Conservation (phyloP, 2,797 vertebrate species). For the Anguilla pacifica region DNA sequence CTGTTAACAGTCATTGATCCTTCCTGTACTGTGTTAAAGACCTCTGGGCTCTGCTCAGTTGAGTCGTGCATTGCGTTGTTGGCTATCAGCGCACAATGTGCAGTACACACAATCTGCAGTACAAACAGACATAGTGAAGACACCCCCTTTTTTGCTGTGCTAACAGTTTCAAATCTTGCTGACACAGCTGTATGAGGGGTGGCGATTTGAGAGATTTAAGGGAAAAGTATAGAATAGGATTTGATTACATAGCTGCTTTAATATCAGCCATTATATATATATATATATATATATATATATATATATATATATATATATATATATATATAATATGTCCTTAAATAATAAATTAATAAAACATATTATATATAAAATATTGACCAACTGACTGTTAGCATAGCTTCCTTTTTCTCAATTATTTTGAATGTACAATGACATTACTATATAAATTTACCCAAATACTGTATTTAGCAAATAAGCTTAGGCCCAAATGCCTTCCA, state of each 20-base stretch:
- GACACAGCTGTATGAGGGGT: not conserved
- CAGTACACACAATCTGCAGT: slow-evolving; percentile 21
- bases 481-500: not conserved
- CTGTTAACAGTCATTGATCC: slow-evolving; percentile 13
- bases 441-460: not conserved
- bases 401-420: not conserved
- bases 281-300: too few relatives aligned
- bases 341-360: not conserved
- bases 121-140: slow-evolving; percentile 13
- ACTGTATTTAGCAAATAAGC: not conserved
- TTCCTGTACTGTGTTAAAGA: not conserved
- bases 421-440: not conserved
- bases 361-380: not conserved
- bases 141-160: slow-evolving; percentile 9
- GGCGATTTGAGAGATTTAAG: not conserved
- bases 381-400: not conserved
- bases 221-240: not conserved
- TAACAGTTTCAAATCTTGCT: slow-evolving; percentile 15
- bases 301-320: too few relatives aligned
- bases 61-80: not conserved
- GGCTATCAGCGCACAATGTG: slow-evolving; percentile 19
- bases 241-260: not conserved
- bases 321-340: too few relatives aligned
- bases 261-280: not conserved
- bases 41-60: not conserved